Evolutionary conservation across 2,797 vertebrate species (phyloP).

Genomic region (Galago senegalensis): DNA sequence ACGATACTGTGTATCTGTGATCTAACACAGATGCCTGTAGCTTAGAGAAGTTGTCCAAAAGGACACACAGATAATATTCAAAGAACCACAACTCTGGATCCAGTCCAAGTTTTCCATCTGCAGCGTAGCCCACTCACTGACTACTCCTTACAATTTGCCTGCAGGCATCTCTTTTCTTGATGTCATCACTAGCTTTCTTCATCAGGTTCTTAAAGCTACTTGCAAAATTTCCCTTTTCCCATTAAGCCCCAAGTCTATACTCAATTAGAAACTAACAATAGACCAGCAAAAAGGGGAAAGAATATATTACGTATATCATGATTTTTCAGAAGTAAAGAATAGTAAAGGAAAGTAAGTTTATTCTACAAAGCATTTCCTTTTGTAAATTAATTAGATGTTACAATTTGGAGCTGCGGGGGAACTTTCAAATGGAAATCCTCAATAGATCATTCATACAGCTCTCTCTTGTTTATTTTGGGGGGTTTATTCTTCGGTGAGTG

Average conservation of each 20-base stretch:
- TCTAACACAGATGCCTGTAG: fast-evolving
- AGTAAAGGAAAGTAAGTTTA: neutral
- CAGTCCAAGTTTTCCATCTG: neutral
- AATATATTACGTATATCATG: neutral
- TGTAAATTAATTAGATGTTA: neutral
- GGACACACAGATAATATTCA: neutral
- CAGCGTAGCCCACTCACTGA: neutral
- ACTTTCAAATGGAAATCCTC: neutral
- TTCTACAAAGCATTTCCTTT: neutral
- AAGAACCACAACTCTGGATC: neutral
- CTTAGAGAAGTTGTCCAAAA: neutral
- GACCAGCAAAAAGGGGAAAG: neutral
- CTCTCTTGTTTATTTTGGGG: neutral
- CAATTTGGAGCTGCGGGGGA: neutral
- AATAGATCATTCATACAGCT: neutral
- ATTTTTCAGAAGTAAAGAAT: slow-evolving; percentile 41
- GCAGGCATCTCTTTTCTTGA: neutral
- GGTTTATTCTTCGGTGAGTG: neutral
- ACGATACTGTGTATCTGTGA: neutral
- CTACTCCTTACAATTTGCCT: neutral
- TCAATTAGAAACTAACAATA: neutral
- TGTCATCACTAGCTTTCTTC: neutral
- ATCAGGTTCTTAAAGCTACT: neutral
- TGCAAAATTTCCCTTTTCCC: neutral
- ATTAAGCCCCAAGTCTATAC: neutral